Conservation (phyloP, 2,888 invertebrate genomes). For the Eristalinus aeneus region DNA sequence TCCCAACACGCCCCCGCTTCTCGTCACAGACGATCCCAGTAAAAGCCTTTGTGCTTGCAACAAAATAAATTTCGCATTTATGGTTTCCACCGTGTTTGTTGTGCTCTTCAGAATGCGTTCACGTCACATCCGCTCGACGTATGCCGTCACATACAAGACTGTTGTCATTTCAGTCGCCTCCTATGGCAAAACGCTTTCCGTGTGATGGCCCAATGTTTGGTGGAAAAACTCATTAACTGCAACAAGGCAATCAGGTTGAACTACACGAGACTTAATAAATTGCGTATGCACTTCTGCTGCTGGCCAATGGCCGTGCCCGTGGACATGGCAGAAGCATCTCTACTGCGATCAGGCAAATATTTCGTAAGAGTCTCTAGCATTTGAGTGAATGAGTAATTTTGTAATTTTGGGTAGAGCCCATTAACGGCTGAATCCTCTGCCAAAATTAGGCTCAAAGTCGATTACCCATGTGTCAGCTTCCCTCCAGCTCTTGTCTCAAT, state of each 20-base stretch:
- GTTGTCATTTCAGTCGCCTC: not conserved
- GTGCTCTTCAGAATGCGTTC: slow-evolving; percentile 34
- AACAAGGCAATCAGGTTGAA: slow-evolving; percentile 51
- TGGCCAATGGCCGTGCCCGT: not conserved
- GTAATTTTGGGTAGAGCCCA: not conserved
- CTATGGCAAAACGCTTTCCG: not conserved
- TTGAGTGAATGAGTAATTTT: not conserved
- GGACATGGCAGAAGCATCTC: not conserved
- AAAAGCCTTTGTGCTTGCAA: not conserved
- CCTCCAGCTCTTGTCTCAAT: not conserved
- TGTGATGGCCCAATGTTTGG: slow-evolving; percentile 8
- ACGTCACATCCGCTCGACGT: slow-evolving; percentile 6
- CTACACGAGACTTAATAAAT: slow-evolving; percentile 21
- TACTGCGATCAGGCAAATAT: not conserved
- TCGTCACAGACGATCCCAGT: too few species aligned
- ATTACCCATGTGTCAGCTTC: not conserved
- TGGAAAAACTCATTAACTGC: slow-evolving; percentile 47
- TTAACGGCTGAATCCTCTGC: not conserved
- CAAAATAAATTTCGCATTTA: slow-evolving; percentile 40
- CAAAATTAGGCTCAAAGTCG: not conserved
- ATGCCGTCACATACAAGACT: not conserved
- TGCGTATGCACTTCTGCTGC: not conserved
- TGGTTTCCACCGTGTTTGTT: slow-evolving; percentile 38
- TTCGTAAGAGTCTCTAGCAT: not conserved
- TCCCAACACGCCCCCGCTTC: too few species aligned